Percentiles rank a stretch among this genome's conserved stretches.
phyloP scores from a whole-genome alignment of 2,113 vertebrate species.

The Polyodon spathula region DNA sequence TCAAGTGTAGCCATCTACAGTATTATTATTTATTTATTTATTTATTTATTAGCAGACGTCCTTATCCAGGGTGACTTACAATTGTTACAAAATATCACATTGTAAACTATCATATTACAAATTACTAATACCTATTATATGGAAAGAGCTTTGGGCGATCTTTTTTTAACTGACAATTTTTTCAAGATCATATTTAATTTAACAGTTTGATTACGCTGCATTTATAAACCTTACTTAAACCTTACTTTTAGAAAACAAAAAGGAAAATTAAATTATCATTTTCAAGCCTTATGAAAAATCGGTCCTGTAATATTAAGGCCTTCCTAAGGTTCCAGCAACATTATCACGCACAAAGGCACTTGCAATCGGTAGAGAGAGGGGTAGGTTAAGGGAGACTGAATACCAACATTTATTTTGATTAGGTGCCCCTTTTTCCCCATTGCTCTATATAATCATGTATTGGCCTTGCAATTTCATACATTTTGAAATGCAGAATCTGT shows the following conservation, averaged over 20 bases:
- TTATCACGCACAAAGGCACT: not conserved
- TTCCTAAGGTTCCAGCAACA: not conserved
- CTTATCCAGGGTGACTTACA: too few species aligned
- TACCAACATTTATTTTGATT: not conserved
- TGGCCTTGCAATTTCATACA: slow-evolving; percentile 1
- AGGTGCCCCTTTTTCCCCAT: not conserved
- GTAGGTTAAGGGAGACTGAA: not conserved
- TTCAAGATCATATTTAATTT: slow-evolving; percentile 38
- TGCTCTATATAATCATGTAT: slow-evolving; percentile 7
- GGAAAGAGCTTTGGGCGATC: too few species aligned
- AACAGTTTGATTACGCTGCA: not conserved
- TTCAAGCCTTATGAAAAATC: slow-evolving; percentile 23
- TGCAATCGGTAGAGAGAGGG: not conserved
- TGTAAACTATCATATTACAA: too few species aligned
- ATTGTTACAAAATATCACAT: too few species aligned
- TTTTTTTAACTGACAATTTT: slow-evolving; percentile 5
- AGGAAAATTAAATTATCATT: slow-evolving; percentile 28
- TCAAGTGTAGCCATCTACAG: too few species aligned
- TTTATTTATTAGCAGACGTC: too few species aligned
- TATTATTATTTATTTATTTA: too few species aligned
- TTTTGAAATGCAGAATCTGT: not conserved
- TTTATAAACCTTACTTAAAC: too few species aligned
- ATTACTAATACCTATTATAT: too few species aligned
- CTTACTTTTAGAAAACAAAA: slow-evolving; percentile 26
- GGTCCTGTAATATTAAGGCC: not conserved